Evolutionary conservation across 2,888 invertebrate species (phyloP).

Genomic region (Heliconius erato): DNA sequence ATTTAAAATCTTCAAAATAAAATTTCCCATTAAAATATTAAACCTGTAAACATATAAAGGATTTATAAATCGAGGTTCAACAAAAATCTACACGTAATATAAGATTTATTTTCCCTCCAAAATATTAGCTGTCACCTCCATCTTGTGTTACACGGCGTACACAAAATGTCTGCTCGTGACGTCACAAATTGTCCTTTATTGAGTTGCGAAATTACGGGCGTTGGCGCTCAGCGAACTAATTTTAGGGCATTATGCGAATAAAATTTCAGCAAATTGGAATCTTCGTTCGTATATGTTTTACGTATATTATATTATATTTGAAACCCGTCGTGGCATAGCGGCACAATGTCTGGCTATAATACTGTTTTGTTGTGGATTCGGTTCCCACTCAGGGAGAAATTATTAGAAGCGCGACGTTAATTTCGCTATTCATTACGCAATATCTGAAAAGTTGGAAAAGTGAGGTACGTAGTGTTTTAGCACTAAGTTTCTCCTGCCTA

Average conservation of each 20-base stretch:
- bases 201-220: conserved; percentile 80
- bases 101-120: conserved; percentile 18
- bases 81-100: not conserved
- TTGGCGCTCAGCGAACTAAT: conserved; percentile 72
- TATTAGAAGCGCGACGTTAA: no score
- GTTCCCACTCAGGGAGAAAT: not conserved
- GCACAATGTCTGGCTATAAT: not conserved
- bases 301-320: conserved; percentile 22
- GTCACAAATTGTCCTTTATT: conserved; percentile 83
- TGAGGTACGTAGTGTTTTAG: not conserved
- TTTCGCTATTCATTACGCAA: no score
- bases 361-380: not conserved
- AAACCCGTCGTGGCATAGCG: not conserved
- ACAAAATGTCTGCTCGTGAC: conserved; percentile 76
- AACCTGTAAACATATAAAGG: not conserved
- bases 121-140: conserved; percentile 47
- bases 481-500: not conserved
- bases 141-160: conserved; percentile 53
- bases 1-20: not conserved
- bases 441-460: no score
- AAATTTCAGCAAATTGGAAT: conserved; percentile 49
- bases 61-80: not conserved
- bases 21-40: not conserved
- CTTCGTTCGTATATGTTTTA: conserved; percentile 32
- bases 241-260: conserved; percentile 59